Percentiles rank a stretch among this genome's conserved stretches.
phyloP scores from a whole-genome alignment of 2,888 invertebrate species.

The Dryobotodes eremita region DNA sequence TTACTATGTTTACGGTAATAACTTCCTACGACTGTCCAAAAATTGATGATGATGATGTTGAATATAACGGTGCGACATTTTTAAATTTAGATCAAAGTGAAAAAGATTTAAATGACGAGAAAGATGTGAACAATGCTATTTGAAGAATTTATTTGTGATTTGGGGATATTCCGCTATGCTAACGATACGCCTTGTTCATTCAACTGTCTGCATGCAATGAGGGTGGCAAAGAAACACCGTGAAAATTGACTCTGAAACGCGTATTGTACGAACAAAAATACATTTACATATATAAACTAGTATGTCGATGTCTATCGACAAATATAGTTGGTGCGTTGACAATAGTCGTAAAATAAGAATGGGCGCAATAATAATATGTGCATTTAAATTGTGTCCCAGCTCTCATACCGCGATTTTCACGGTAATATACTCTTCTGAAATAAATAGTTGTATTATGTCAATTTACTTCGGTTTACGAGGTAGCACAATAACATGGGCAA shows the following conservation, averaged over 20 bases:
- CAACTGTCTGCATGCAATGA: slow-evolving; percentile 74
- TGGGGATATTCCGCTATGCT: slow-evolving; percentile 63
- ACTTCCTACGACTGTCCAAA: slow-evolving; percentile 80
- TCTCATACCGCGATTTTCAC: slow-evolving; percentile 57
- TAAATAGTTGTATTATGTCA: slow-evolving; percentile 59
- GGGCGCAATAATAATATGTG: slow-evolving; percentile 65
- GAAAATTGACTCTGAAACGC: slow-evolving; percentile 81
- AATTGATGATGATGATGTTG: slow-evolving; percentile 68
- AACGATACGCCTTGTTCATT: slow-evolving; percentile 68
- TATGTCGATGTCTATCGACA: slow-evolving; percentile 62
- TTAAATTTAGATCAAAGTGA: slow-evolving; percentile 6
- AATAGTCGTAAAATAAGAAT: slow-evolving; percentile 69
- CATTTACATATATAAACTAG: slow-evolving; percentile 71
- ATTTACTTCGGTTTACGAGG: slow-evolving; percentile 60
- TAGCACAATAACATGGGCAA: slow-evolving; percentile 43
- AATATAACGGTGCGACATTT: slow-evolving; percentile 73
- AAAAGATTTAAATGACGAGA: not conserved
- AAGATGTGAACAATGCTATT: not conserved
- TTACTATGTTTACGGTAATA: slow-evolving; percentile 73
- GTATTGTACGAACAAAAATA: slow-evolving; percentile 73
- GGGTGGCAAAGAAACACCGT: slow-evolving; percentile 77
- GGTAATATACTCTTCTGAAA: slow-evolving; percentile 55
- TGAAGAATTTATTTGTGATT: slow-evolving; percentile 20
- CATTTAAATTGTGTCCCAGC: slow-evolving; percentile 64
- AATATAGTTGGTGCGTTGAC: slow-evolving; percentile 62